Evolutionary conservation across 2,113 vertebrate genomes (phyloP), one percentile per base, ranked within the genome.

Genomic region (Deroptyus accipitrinus): DNA sequence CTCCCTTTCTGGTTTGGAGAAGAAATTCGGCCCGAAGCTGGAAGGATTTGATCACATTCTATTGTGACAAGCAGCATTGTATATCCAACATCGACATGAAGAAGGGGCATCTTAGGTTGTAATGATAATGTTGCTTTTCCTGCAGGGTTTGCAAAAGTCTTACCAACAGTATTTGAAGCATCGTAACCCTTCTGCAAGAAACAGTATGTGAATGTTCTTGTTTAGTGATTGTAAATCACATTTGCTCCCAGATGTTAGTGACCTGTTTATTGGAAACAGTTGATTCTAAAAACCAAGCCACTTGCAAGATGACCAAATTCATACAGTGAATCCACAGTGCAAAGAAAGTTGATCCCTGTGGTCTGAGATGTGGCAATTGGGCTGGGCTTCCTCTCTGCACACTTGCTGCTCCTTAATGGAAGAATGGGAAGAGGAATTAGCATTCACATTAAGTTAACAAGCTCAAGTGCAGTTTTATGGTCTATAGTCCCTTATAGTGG

Each of bases 371-470:
- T 48, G 61, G 44, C 49, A 57, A 5, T 18, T 2, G 2, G 28
- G 51, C 44, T 54, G 27, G 49, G 51, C 55, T 88, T 63, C 17
- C 17, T 63, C 70, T 76, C 39, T 74, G 23, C 10, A 3, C 0
- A 2, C 4, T 2, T 61, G 23, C 41, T 18, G 17, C n/a, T 67
- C n/a, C 44, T 57, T 69, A 39, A 23, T 11, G 46, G 64, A 48
- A 54, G 64, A 76, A 42, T 10, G n/a, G 61, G 51, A 78, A 69
- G 54, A 83, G 18, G 22, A 94, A 74, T 73, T 73, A 54, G 73
- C 1, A 1, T 25, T 49, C 42, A 24, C 0, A 0, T 68, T 73
- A 17, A n/a, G n/a, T n/a, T n/a, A n/a, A n/a, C n/a, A n/a, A 1
- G 2, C 19, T 59, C 39, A 80, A 70, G n/a, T 74, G 48, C 25